Evolutionary conservation across 2,888 invertebrate species (phyloP), one percentile per base, ranked within the genome.

Genomic region (Eulithis testata): DNA sequence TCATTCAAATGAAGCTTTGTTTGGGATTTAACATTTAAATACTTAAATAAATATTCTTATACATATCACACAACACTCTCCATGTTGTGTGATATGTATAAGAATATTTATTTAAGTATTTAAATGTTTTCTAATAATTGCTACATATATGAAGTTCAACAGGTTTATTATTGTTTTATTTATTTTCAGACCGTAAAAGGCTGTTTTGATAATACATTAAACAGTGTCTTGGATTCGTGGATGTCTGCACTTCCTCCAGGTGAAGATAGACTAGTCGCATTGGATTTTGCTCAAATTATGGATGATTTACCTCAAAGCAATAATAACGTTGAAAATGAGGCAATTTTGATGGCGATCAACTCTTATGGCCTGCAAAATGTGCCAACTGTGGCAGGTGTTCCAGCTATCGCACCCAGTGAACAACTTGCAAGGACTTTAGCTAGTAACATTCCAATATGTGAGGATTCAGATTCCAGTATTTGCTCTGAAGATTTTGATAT

Each of bases 291-390:
- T 9, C 21, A 54, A 31, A 52, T 63, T 11, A 60, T 63, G 12
- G 94, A 94, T 72, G 92, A 94, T 71, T 82, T 93, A 45, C 93
- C 94, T 45, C 93, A 94, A 8, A 92, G 90, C 51, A 94, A 94
- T 69, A 94, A 94, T 43, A 93, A 94, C 66, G 93, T 96, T 78
- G 96, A 96, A 86, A 95, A 96, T 78, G 95, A 95, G 80, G 96
- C 96, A 1, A 96, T 96, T 62, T 86, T 95, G 40, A 96, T 96
- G 96, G 96, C 96, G 4, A 96, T 96, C 75, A 95, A 95, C 61
- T 95, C 95, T 59, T 95, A 96, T 78, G 96, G 96, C 0, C 84
- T 96, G 64, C 95, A 95, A 72, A 91, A 89, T 70, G 85, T 86
- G 64, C 52, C 53, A n/a, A 37, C 44, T 11, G 31, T 44, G 12